phyloP scores from a whole-genome alignment of 2,888 invertebrate genomes.

The Subacronicta megacephala region DNA sequence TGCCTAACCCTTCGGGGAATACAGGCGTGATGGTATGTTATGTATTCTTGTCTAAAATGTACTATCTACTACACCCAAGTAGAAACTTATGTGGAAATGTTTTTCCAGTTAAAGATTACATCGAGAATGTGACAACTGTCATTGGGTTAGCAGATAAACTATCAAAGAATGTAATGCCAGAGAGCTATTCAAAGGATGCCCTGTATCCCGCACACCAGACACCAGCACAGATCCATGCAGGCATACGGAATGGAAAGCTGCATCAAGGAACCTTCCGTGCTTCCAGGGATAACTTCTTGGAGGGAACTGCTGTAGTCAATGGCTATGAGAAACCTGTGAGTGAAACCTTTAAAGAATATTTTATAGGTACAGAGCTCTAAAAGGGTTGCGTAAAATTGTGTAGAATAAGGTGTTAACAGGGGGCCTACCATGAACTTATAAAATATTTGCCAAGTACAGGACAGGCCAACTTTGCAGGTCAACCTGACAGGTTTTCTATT shows the following conservation, averaged over 20 bases:
- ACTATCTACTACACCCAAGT: too few relatives aligned
- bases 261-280: constrained; percentile 95
- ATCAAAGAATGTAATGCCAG: constrained; percentile 91
- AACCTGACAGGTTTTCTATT: too few relatives aligned
- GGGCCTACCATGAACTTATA: too few relatives aligned
- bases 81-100: background rate
- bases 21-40: too few relatives aligned
- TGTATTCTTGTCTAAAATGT: too few relatives aligned
- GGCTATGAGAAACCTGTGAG: constrained; percentile 94
- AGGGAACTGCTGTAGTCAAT: constrained; percentile 96
- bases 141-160: constrained; percentile 95
- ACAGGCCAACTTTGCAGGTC: too few relatives aligned
- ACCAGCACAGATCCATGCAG: constrained; percentile 93
- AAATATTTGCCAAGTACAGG: too few relatives aligned
- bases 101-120: constrained; percentile 92
- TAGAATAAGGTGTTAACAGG: too few relatives aligned
- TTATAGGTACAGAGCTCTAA: too few relatives aligned
- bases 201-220: constrained; percentile 96
- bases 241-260: constrained; percentile 93
- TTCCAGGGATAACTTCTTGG: constrained; percentile 97
- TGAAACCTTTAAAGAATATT: constrained; percentile 25
- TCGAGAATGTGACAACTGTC: constrained; percentile 92
- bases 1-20: too few relatives aligned
- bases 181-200: constrained; percentile 90
- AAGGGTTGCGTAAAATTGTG: too few relatives aligned